Base-by-base conservation (phyloP, 2,888 invertebrate species). In the Empis stercorea region DNA sequence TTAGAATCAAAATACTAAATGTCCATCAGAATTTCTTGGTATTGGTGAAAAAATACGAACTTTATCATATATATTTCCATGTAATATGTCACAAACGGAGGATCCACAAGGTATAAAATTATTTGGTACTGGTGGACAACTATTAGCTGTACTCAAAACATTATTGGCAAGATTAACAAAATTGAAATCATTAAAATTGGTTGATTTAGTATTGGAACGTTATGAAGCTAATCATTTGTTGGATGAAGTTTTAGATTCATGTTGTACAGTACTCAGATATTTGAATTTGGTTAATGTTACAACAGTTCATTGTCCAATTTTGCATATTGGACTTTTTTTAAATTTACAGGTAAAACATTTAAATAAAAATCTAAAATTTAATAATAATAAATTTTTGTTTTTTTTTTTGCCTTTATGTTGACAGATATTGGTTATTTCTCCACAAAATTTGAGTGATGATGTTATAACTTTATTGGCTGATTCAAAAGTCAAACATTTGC, bases 121-220 rank as follows among this genome's bases (percentile, higher is more conserved):
- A 1, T 85, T 84, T 61, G 88, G 88, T 30, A 89, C 88, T 1
- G 86, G 86, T 6, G 83, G 77, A n/a, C 78, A 81, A 64, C 62
- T 83, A 10, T 59, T 84, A 11, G 77, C 74, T 51, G 76, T 79
- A 2, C 62, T 84, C 1, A 83, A 81, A 62, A 71, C 79, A 50
- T 68, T 88, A 4, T 75, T 87, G 71, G 68, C 73, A 4, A 81
- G 82, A 59, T 66, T 89, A 36, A 71, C 69, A 39, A 73, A 76
- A 51, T 63, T 89, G 10, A 74, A 71, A 54, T 72, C 73, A 7
- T 63, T 89, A 37, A 80, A 82, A 57, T 64, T 89, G 42, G 75
- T 80, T 20, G 83, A 89, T 64, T 71, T 89, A 50, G 79, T 88
- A 65, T 64, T 89, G 44, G 82, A 87, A 45, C 76, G 78, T 17